These are phyloP conservation scores for Tineola bisselliella DNA, from an alignment of 2,888 invertebrate genomes.

Conservation along the genomic window DNA sequence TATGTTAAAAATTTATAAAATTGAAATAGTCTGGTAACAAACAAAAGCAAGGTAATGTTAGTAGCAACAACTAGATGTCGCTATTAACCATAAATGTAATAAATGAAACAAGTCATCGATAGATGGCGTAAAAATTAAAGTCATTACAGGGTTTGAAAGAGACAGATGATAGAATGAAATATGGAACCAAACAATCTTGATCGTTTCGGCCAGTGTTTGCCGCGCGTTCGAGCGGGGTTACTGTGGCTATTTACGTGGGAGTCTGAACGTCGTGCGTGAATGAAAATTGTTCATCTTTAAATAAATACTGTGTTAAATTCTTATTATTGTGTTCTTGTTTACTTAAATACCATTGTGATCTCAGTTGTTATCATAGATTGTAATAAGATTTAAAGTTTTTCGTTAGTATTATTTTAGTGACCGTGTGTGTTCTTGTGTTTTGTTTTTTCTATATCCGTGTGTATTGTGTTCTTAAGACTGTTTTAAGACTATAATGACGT, in stretches of 20 bases:
- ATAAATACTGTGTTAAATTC: not conserved
- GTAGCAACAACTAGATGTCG: not conserved
- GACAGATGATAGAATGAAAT: conserved; percentile 9
- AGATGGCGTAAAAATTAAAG: conserved; percentile 8
- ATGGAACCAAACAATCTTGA: conserved; percentile 12
- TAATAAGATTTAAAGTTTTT: not conserved
- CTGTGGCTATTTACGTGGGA: not conserved
- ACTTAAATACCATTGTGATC: not conserved
- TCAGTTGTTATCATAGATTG: not conserved
- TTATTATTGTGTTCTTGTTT: not conserved
- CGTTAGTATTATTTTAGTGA: not conserved
- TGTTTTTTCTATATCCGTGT: conserved; percentile 5
- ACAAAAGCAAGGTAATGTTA: not conserved
- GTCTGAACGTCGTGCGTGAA: not conserved
- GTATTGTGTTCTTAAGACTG: not conserved
- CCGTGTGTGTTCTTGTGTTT: not conserved
- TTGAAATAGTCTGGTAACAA: too few relatives aligned
- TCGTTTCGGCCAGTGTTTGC: conserved; percentile 11
- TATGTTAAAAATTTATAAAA: too few relatives aligned
- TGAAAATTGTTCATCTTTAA: conserved; percentile 6
- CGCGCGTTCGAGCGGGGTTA: conserved; percentile 3
- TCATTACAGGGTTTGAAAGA: not conserved
- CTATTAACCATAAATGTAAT: not conserved
- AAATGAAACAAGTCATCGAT: not conserved
- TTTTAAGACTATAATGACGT: not conserved